These are phyloP conservation scores for Zaprionus obscuricornis DNA, from an alignment of 2,888 invertebrate species.

Conservation along the genomic window DNA sequence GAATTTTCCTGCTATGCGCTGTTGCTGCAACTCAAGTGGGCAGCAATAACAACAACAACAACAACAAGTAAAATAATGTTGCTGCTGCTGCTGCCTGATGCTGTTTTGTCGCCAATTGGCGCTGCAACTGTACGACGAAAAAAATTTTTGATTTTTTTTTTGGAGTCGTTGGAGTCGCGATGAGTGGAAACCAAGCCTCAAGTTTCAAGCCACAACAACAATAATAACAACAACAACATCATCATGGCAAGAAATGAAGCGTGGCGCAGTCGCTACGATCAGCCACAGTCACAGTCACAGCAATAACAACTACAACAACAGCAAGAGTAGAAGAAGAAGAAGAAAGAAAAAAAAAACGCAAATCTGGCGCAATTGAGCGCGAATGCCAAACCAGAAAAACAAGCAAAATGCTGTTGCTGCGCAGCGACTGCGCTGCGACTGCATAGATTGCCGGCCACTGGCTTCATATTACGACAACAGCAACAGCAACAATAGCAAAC, in stretches of 20 bases:
- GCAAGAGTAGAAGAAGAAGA: constrained; percentile 23
- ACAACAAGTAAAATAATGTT: constrained; percentile 11
- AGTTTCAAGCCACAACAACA: constrained; percentile 39
- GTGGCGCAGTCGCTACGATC: constrained; percentile 57
- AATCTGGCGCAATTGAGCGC: constrained; percentile 78
- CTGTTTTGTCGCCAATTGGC: constrained; percentile 68
- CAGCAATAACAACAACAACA: constrained; percentile 15
- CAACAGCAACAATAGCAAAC: constrained; percentile 18
- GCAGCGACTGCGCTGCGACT: constrained; percentile 12
- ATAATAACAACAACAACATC: not conserved
- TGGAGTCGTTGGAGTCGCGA: not conserved
- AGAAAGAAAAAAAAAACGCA: constrained; percentile 57
- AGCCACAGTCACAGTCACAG: constrained; percentile 18
- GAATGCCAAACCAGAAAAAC: constrained; percentile 77
- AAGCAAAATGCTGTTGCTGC: constrained; percentile 42
- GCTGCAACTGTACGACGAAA: constrained; percentile 67
- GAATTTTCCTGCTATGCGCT: too few species aligned
- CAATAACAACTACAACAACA: constrained; percentile 8
- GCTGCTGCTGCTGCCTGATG: constrained; percentile 13
- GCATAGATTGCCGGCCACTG: constrained; percentile 72
- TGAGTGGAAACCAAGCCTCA: constrained; percentile 49
- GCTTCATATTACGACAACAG: constrained; percentile 62
- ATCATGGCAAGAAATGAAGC: constrained; percentile 68
- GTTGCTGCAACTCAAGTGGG: too few species aligned
- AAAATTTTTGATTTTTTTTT: constrained; percentile 29